Evolutionary conservation across 1,140 invertebrate species (phyloP), one percentile per base, ranked within the genome.

Genomic region (Monomorium pharaonis): DNA sequence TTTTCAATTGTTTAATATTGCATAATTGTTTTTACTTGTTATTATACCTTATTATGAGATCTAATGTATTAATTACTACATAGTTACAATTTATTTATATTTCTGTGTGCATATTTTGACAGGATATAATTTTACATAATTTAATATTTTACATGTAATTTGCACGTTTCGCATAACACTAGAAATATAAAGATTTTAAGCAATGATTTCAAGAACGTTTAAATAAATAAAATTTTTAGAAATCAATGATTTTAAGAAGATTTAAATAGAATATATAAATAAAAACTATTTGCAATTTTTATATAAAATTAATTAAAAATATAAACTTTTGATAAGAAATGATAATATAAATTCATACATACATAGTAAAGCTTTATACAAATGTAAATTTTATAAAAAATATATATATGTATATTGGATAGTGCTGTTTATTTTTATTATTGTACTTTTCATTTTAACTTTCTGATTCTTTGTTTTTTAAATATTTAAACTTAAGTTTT

Each of bases 11-110:
- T 14, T 12, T 62, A 76, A 24, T 21, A 56, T 30, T 9, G 70
- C 67, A 62, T 86, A 88, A 85, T 44, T 42, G 44, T 56, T 47
- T 33, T 33, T 18, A 83, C 12, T 51, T 14, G 16, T 33, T n/a
- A 42, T n/a, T 6, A n/a, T n/a, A n/a, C n/a, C n/a, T n/a, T n/a
- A 77, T 54, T 56, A 37, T 65, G 37, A 18, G 18, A 54, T 60
- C 18, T 33, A 14, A 27, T n/a, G 16, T 6, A 78, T n/a, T 56
- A 51, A 42, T 65, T 42, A 21, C 21, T 24, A 6, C 1, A 21
- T 6, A 65, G 2, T 2, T 65, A 65, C 10, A 37, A 65, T 37
- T 42, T 42, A 21, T 51, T 51, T 12, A 10, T 16, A n/a, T n/a
- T 10, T 37, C 30, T 33, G n/a, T 37, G 9, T 30, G 33, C n/a